Percentiles rank a stretch among this genome's conserved stretches.
phyloP scores from a whole-genome alignment of 2,888 invertebrate species.

The Melinaea marsaeus region DNA sequence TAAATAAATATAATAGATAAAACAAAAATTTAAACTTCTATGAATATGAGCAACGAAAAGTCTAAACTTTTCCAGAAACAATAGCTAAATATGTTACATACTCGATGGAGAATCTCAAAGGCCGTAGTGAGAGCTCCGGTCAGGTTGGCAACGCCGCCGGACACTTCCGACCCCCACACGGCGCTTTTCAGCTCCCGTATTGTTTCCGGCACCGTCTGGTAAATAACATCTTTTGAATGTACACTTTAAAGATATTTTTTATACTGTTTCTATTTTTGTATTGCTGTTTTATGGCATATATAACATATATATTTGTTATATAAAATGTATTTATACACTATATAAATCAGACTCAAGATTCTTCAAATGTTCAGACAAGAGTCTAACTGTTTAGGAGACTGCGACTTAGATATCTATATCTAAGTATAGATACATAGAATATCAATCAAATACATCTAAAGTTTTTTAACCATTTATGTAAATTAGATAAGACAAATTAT shows the following conservation, averaged over 20 bases:
- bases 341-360: too few species aligned
- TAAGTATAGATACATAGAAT: too few species aligned
- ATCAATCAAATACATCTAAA: too few species aligned
- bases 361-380: too few species aligned
- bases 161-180: conserved; percentile 84
- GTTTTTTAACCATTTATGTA: too few species aligned
- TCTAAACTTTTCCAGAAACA: background rate
- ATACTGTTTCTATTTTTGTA: background rate
- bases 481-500: too few species aligned
- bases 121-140: conserved; percentile 94
- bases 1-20: background rate
- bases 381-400: too few species aligned
- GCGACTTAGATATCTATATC: too few species aligned
- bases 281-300: too few species aligned
- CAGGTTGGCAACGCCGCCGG: conserved; percentile 89
- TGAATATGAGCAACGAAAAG: background rate
- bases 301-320: too few species aligned
- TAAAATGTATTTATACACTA: too few species aligned
- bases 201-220: conserved; percentile 89
- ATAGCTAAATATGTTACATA: conserved; percentile 49
- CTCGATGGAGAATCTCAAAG: conserved; percentile 93
- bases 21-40: background rate
- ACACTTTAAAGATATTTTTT: conserved; percentile 9
- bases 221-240: conserved; percentile 22
- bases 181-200: conserved; percentile 87